Evolutionary conservation across 2,888 invertebrate genomes (phyloP).

Genomic region (Agrotis clavis): DNA sequence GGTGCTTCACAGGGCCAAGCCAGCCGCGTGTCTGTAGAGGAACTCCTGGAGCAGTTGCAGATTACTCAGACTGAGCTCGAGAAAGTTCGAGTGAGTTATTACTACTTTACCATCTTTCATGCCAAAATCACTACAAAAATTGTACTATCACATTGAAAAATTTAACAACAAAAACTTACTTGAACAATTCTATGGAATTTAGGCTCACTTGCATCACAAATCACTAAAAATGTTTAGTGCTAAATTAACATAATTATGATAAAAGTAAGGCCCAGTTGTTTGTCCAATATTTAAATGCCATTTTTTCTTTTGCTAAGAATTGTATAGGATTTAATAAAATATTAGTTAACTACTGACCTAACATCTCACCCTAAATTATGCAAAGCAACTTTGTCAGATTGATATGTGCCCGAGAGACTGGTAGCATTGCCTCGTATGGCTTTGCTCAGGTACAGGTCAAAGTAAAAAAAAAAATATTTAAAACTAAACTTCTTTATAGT

Average conservation of each 20-base stretch:
- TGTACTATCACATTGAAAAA: slow-evolving; percentile 61
- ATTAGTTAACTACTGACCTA: too few relatives aligned
- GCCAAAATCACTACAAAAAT: slow-evolving; percentile 8
- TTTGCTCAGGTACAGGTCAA: too few relatives aligned
- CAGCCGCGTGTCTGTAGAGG: slow-evolving; percentile 94
- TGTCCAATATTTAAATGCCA: too few relatives aligned
- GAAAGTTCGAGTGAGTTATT: slow-evolving; percentile 94
- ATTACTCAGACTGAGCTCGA: slow-evolving; percentile 96
- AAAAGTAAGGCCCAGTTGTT: too few relatives aligned
- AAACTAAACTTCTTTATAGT: background rate
- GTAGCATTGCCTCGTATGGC: too few relatives aligned
- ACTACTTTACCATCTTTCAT: slow-evolving; percentile 12
- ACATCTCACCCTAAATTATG: too few relatives aligned
- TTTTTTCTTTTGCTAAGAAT: too few relatives aligned
- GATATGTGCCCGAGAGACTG: too few relatives aligned
- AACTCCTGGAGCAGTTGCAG: slow-evolving; percentile 95
- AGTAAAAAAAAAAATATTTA: too few relatives aligned
- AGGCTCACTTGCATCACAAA: background rate
- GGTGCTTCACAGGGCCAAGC: slow-evolving; percentile 90
- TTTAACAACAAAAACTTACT: slow-evolving; percentile 43
- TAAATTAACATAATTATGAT: too few relatives aligned
- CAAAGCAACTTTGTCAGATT: too few relatives aligned
- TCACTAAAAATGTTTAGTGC: background rate
- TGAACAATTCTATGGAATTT: background rate
- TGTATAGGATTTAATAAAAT: too few relatives aligned